phyloP scores from a whole-genome alignment of 2,888 invertebrate species.

The Periphyllus acericola region DNA sequence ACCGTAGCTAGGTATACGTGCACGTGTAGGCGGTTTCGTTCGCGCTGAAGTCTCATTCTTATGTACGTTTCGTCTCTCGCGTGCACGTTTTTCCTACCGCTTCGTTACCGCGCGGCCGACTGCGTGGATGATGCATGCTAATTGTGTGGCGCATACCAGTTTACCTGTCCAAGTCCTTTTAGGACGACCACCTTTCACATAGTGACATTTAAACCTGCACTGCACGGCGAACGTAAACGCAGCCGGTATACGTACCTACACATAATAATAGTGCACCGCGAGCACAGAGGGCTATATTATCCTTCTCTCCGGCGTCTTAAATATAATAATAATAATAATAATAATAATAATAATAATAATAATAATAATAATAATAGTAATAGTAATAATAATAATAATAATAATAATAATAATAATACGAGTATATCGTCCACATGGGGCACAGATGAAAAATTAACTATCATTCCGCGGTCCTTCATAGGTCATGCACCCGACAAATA shows the following conservation, averaged over 20 bases:
- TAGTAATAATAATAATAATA: too few species aligned
- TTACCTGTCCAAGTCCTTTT: constrained; percentile 39
- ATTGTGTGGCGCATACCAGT: constrained; percentile 35
- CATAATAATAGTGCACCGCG: neutral
- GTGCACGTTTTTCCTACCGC: neutral
- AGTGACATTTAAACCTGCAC: constrained; percentile 41
- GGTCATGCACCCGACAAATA: neutral
- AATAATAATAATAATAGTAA: too few species aligned
- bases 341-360: too few species aligned
- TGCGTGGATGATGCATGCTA: constrained; percentile 40
- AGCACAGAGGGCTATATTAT: neutral
- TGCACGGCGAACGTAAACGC: neutral
- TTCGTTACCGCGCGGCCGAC: neutral
- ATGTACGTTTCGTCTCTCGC: neutral
- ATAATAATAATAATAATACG: too few species aligned
- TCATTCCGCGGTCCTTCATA: too few species aligned
- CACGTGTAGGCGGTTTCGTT: neutral
- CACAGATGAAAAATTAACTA: too few species aligned
- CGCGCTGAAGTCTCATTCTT: neutral
- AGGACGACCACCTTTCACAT: constrained; percentile 44
- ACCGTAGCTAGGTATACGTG: too few species aligned
- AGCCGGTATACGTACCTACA: neutral
- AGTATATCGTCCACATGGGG: too few species aligned
- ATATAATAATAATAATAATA: too few species aligned
- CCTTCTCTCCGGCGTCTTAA: too few species aligned